Evolutionary conservation across 37 sponge, comb jelly and placozoan genomes (phyloP).

Genomic region (Ephydatia muelleri): DNA sequence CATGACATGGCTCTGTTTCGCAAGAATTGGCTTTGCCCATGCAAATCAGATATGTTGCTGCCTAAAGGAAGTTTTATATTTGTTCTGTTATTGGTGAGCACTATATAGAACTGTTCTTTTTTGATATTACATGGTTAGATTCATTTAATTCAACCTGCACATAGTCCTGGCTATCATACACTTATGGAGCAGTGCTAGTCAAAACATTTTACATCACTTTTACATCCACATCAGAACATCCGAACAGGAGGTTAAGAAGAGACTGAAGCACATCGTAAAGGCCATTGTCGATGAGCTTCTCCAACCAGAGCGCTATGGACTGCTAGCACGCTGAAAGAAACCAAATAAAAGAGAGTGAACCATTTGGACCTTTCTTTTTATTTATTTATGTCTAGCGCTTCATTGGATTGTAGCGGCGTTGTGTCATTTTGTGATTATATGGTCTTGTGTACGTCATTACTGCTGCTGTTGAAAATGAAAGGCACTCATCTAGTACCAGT

Average conservation of each 20-base stretch:
- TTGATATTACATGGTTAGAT: not conserved
- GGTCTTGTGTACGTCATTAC: not conserved
- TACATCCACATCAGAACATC: slow-evolving; percentile 15
- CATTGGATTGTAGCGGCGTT: not conserved
- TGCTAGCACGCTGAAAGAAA: slow-evolving; percentile 26
- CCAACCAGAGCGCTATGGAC: slow-evolving; percentile 65
- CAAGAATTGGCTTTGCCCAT: too few species aligned
- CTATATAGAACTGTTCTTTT: too few species aligned
- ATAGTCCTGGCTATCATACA: not conserved
- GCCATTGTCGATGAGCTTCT: slow-evolving; percentile 58
- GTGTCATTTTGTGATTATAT: not conserved
- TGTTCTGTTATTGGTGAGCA: too few species aligned
- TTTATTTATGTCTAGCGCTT: not conserved
- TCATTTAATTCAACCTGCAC: not conserved
- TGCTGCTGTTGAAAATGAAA: not conserved
- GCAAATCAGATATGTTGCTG: too few species aligned
- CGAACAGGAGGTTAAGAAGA: slow-evolving; percentile 16
- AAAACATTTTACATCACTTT: slow-evolving; percentile 16
- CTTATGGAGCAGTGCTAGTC: not conserved
- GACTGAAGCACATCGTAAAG: slow-evolving; percentile 18
- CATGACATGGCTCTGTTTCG: too few species aligned
- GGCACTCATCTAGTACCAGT: not conserved
- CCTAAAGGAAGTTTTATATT: too few species aligned
- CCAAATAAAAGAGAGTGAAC: not conserved
- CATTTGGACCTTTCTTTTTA: not conserved